A percentile compares a stretch with the other conserved stretches of the same genome.
Conservation (phyloP, 2,113 vertebrate species). For the Sminthopsis crassicaudata region DNA sequence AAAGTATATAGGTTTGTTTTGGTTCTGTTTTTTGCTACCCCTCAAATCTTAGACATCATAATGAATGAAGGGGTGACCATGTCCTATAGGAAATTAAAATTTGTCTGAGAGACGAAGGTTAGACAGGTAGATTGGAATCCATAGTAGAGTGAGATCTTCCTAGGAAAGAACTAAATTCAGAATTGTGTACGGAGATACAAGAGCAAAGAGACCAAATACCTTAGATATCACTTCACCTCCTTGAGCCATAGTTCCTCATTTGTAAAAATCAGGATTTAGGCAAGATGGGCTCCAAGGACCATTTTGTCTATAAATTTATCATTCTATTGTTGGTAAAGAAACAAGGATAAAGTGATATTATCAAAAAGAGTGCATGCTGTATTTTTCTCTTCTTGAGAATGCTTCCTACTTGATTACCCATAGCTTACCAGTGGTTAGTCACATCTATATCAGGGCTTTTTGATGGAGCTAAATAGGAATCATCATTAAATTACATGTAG, state of each 20-base stretch:
- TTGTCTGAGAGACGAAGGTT: neutral
- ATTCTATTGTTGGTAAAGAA: neutral
- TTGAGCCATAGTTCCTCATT: neutral
- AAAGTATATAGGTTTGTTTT: neutral
- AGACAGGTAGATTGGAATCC: neutral
- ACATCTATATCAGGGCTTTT: neutral
- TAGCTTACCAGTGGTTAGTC: neutral
- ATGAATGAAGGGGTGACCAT: neutral
- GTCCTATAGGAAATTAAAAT: neutral
- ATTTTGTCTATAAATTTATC: neutral
- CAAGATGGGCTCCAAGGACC: neutral
- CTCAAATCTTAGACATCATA: neutral
- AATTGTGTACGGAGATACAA: neutral
- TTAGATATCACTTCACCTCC: neutral
- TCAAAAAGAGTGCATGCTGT: neutral
- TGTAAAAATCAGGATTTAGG: neutral
- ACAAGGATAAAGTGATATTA: neutral
- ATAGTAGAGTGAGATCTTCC: neutral
- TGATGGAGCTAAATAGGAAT: neutral
- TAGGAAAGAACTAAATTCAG: neutral
- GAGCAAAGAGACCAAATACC: neutral
- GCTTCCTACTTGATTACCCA: neutral
- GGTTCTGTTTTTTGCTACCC: neutral
- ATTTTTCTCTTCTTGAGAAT: neutral
- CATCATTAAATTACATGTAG: neutral